Conservation (phyloP, 2,113 vertebrate genomes). For the Lasiurus borealis region DNA sequence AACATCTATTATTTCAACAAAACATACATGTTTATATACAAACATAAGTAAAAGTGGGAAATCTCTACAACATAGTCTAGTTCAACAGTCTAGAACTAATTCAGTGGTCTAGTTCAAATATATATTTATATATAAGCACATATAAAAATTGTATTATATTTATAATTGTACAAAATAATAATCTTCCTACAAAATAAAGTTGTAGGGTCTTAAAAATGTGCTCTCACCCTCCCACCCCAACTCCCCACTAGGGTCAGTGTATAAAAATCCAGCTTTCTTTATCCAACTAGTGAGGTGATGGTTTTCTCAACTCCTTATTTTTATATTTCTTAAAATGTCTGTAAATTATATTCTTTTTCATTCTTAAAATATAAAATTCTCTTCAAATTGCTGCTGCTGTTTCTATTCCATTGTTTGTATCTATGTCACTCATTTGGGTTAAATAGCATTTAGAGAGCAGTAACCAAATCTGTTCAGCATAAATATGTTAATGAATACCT, state of each 20-base stretch:
- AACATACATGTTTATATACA: neutral
- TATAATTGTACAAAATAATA: neutral
- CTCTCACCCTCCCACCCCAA: neutral
- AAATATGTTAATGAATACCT: neutral
- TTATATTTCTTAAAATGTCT: neutral
- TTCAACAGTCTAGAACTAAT: neutral
- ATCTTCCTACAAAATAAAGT: neutral
- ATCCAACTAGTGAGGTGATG: neutral
- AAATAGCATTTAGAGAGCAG: conserved; percentile 35
- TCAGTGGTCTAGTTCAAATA: conserved; percentile 13
- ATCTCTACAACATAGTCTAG: neutral
- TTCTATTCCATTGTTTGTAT: neutral
- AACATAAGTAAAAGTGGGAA: neutral
- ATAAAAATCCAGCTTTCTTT: conserved; percentile 42
- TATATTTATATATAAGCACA: neutral
- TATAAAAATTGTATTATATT: neutral
- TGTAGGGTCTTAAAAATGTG: neutral
- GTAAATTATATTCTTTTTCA: neutral
- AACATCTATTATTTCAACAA: conserved; percentile 11
- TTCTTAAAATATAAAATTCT: neutral
- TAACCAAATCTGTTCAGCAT: neutral
- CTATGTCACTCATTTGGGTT: neutral
- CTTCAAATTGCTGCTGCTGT: neutral
- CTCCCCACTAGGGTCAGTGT: neutral
- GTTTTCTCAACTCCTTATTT: conserved; percentile 19